These are phyloP conservation scores for Drosophila neutralis DNA, from an alignment of 2,888 invertebrate species.

Conservation along the genomic window DNA sequence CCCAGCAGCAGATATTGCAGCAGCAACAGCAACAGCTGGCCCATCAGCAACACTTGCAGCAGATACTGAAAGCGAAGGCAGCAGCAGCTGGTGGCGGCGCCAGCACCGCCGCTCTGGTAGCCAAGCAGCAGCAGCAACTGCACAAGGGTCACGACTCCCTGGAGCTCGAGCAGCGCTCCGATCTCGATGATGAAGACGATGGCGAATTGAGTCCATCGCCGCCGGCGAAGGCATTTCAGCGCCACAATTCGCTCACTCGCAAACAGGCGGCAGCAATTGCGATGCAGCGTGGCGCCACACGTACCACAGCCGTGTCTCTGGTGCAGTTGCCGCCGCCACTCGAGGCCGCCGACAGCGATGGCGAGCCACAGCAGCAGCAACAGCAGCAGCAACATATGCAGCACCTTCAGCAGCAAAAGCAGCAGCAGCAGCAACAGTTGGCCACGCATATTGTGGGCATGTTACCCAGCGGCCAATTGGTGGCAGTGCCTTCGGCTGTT, in stretches of 20 bases:
- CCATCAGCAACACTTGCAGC: conserved; percentile 82
- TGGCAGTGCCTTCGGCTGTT: conserved; percentile 76
- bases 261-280: conserved; percentile 87
- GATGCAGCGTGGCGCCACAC: conserved; percentile 86
- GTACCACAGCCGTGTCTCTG: conserved; percentile 89
- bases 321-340: conserved; percentile 93
- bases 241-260: conserved; percentile 88
- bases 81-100: conserved; percentile 79
- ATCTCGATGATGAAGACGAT: conserved; percentile 80
- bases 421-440: conserved; percentile 65
- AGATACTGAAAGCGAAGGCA: conserved; percentile 82
- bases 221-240: conserved; percentile 86
- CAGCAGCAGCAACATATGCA: conserved; percentile 34
- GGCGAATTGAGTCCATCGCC: conserved; percentile 85
- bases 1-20: conserved; percentile 80
- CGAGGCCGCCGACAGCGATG: conserved; percentile 89
- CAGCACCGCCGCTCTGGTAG: conserved; percentile 81
- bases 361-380: conserved; percentile 84
- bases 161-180: conserved; percentile 83
- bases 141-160: conserved; percentile 75
- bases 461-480: conserved; percentile 74
- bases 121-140: conserved; percentile 80
- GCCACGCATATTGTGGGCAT: conserved; percentile 79
- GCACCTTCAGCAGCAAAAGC: conserved; percentile 44
- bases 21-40: conserved; percentile 81